phyloP scores from a whole-genome alignment of 2,888 invertebrate genomes.

The Tromatobia lineatoria region DNA sequence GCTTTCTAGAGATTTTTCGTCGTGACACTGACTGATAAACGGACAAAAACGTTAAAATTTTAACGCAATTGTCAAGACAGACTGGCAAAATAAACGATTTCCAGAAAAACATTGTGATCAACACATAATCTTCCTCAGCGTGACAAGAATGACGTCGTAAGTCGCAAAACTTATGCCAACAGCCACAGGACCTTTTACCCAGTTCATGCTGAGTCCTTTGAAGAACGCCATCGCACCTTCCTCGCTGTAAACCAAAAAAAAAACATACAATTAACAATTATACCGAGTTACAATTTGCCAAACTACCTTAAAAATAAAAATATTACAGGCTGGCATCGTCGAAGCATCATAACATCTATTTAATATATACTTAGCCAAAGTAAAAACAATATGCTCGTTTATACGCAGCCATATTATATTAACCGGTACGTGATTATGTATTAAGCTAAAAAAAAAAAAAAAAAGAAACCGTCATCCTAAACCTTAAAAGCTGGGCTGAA shows the following conservation, averaged over 20 bases:
- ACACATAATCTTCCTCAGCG: slow-evolving; percentile 85
- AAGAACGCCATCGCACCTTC: slow-evolving; percentile 98
- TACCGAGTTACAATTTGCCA: no score
- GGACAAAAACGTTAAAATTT: background rate
- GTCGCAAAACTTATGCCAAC: slow-evolving; percentile 98
- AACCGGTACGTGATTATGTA: no score
- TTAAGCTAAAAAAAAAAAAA: no score
- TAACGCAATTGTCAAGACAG: background rate
- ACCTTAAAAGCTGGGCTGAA: no score
- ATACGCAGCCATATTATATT: no score
- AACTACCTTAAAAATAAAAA: slow-evolving; percentile 19
- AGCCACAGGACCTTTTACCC: slow-evolving; percentile 97
- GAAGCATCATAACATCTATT: no score
- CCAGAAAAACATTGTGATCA: slow-evolving; percentile 25
- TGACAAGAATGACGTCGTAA: slow-evolving; percentile 92
- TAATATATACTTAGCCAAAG: no score
- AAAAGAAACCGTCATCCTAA: no score
- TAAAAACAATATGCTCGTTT: no score
- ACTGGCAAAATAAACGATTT: background rate
- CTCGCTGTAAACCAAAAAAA: slow-evolving; percentile 87
- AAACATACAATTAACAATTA: no score
- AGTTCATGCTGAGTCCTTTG: slow-evolving; percentile 99
- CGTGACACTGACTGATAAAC: background rate
- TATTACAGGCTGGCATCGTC: no score
- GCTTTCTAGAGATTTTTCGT: background rate